Evolutionary conservation across 2,113 vertebrate genomes (phyloP), one percentile per base, ranked within the genome.

Genomic region (Willisornis vidua): DNA sequence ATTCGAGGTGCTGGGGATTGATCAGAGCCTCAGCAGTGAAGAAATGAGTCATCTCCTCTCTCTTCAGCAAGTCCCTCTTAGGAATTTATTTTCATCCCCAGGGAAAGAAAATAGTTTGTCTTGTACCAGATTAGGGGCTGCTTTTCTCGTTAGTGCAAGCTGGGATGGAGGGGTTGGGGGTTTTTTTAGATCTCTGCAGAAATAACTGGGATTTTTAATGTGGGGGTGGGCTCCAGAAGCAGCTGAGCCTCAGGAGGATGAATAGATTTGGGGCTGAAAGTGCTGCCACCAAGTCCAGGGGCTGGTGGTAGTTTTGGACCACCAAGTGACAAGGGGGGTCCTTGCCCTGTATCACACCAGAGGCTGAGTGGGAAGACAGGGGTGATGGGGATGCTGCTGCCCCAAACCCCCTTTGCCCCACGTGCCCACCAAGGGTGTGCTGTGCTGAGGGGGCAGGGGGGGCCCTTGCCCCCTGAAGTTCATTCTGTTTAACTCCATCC

Each of bases 31-130:
- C 57, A 63, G 86, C 79, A 55, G 61, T 7, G 10, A 75, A 84
- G 66, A 68, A 89, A 62, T 97, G 96, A 96, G 58, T 96, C 95
- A 96, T 73, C 73, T 89, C 20, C 0, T 84, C 68, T 81, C 73
- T 90, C 68, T 75, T 75, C 67, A 90, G 79, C 6, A 0, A 91
- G 66, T 84, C 70, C 49, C 65, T 81, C 57, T 79, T 51, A 73
- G 66, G 80, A 86, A 81, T 43, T 93, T 81, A 84, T 90, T 95
- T 89, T 65, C 31, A 65, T 93, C 88, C 70, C 76, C 28, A 33
- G 61, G 75, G 88, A 89, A 90, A 92, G 65, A 84, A 94, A 93
- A 92, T 78, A 93, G 46, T 92, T 89, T 52, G 37, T 77, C 48
- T 85, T 81, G 65, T 73, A 72, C 58, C 73, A 82, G 77, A 88